phyloP scores from a whole-genome alignment of 2,797 vertebrate genomes.

The Tympanoctomys barrerae region DNA sequence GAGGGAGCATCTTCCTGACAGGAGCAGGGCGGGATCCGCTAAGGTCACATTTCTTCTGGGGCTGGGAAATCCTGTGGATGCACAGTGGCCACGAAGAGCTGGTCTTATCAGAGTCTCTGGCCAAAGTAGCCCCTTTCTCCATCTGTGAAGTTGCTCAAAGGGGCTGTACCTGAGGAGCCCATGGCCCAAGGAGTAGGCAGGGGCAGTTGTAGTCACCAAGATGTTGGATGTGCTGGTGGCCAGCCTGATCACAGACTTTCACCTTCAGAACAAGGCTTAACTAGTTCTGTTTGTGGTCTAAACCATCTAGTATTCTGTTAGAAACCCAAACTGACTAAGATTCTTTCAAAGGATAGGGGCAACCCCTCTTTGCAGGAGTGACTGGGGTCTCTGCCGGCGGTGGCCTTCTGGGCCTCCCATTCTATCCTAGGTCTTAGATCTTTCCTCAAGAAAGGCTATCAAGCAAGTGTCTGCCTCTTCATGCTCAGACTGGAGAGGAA shows the following conservation, averaged over 20 bases:
- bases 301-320: neutral
- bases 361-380: neutral
- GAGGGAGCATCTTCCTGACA: neutral
- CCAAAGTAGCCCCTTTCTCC: neutral
- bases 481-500: neutral
- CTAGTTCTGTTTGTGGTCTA: neutral
- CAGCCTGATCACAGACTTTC: neutral
- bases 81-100: conserved; percentile 15
- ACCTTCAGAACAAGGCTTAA: neutral
- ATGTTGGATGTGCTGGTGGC: neutral
- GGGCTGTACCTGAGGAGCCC: neutral
- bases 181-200: neutral
- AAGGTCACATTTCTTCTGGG: neutral
- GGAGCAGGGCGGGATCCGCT: neutral
- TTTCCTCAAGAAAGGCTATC: neutral
- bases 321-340: neutral
- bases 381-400: neutral
- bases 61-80: neutral
- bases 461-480: neutral
- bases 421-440: neutral
- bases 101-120: neutral
- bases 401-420: neutral
- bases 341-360: neutral
- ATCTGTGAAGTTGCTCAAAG: neutral
- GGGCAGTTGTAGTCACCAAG: neutral